These are phyloP conservation scores for Habropoda laboriosa DNA, from an alignment of 1,140 invertebrate species.

Conservation along the genomic window DNA sequence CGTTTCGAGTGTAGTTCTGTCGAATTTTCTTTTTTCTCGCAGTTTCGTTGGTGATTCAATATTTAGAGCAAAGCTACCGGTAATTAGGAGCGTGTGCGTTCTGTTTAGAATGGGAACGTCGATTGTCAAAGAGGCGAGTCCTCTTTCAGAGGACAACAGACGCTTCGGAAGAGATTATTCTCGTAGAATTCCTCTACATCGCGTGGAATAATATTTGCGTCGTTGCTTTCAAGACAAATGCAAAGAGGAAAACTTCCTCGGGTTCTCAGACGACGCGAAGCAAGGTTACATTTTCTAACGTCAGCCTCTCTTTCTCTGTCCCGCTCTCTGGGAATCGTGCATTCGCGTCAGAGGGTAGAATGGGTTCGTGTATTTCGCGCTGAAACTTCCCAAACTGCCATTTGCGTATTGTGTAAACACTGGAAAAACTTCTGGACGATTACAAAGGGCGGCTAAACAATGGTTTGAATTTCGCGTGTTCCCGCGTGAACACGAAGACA, in stretches of 20 bases:
- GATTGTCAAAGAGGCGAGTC: background rate
- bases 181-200: background rate
- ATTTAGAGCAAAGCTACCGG: background rate
- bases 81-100: background rate
- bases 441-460: background rate
- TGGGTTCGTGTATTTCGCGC: background rate
- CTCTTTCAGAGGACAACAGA: background rate
- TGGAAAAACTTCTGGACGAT: background rate
- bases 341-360: background rate
- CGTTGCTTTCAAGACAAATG: background rate
- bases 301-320: too few species aligned
- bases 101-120: background rate
- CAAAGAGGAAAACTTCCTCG: background rate
- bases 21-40: background rate
- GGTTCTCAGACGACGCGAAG: background rate
- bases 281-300: background rate
- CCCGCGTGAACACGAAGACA: background rate
- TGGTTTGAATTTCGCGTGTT: too few species aligned
- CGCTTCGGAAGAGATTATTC: background rate
- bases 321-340: background rate
- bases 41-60: background rate
- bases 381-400: background rate
- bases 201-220: slow-evolving; percentile 9
- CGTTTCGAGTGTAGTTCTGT: background rate
- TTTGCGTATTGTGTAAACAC: background rate